Evolutionary conservation across 1,140 invertebrate genomes (phyloP).

Genomic region (Sitobion miscanthi): DNA sequence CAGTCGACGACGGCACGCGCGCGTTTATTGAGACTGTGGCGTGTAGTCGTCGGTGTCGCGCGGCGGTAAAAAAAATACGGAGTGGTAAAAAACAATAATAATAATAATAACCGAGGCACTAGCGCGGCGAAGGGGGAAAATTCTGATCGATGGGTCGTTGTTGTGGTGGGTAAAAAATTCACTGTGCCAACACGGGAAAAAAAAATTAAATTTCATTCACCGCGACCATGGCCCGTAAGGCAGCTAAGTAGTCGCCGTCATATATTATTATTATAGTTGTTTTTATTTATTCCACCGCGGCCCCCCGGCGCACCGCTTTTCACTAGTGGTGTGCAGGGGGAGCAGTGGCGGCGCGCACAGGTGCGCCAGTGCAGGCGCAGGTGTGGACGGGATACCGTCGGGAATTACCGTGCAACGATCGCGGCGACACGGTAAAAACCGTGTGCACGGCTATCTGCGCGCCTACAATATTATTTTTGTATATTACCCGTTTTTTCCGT

Average conservation of each 20-base stretch:
- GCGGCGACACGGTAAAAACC: constrained; percentile 43
- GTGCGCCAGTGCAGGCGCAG: constrained; percentile 53
- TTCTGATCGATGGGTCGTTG: constrained; percentile 22
- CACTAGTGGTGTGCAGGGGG: neutral
- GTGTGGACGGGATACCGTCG: constrained; percentile 34
- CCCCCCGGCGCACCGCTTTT: neutral
- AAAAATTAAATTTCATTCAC: constrained; percentile 52
- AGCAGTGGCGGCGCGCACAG: neutral
- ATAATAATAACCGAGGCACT: neutral
- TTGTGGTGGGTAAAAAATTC: constrained; percentile 41
- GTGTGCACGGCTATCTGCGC: neutral
- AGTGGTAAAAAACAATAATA: constrained; percentile 15
- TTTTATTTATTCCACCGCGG: neutral
- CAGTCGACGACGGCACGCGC: constrained; percentile 30
- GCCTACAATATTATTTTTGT: constrained; percentile 8
- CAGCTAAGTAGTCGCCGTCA: neutral
- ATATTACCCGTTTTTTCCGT: constrained; percentile 2
- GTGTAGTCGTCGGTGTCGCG: neutral
- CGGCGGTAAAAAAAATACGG: neutral
- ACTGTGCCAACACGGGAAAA: constrained; percentile 38
- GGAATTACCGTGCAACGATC: constrained; percentile 45
- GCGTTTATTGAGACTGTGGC: constrained; percentile 29
- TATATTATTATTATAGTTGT: constrained; percentile 20
- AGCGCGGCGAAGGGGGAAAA: constrained; percentile 36
- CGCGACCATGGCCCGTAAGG: neutral